phyloP scores from a whole-genome alignment of 2,888 invertebrate genomes.

The Diadromus collaris region DNA sequence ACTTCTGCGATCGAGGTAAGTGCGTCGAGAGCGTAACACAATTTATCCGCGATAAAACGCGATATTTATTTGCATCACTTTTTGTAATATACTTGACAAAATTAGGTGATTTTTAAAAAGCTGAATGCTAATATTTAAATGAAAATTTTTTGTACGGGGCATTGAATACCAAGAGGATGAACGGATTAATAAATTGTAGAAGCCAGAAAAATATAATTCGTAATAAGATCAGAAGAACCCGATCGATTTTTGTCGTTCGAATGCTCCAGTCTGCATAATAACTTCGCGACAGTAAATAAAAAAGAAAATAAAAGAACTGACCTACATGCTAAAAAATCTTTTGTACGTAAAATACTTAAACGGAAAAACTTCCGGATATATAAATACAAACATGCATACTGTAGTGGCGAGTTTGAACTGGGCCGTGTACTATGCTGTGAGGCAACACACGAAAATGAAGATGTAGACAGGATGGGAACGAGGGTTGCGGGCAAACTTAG shows the following conservation, averaged over 20 bases:
- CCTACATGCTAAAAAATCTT: constrained; percentile 23
- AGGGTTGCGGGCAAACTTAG: constrained; percentile 56
- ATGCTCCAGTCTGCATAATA: neutral
- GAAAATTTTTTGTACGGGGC: constrained; percentile 3
- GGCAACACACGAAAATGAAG: constrained; percentile 29
- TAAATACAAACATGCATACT: neutral
- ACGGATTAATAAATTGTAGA: neutral
- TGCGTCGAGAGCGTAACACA: neutral
- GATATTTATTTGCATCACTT: neutral
- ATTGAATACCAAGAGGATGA: constrained; percentile 15
- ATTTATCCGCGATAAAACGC: neutral
- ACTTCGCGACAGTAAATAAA: neutral
- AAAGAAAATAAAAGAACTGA: neutral
- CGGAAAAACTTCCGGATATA: constrained; percentile 31
- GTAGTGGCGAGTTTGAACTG: constrained; percentile 4
- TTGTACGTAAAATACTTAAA: constrained; percentile 49
- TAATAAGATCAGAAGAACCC: neutral
- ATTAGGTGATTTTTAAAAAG: neutral
- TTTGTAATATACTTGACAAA: neutral
- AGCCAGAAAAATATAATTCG: constrained; percentile 8
- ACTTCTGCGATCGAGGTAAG: neutral
- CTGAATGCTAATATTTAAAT: neutral
- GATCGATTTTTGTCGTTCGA: neutral
- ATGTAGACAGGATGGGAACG: constrained; percentile 32
- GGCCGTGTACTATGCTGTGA: constrained; percentile 18